A percentile compares a stretch with the other conserved stretches of the same genome.
Evolutionary conservation across 1,140 invertebrate genomes (phyloP).

Genomic region (Pogonomyrmex barbatus): DNA sequence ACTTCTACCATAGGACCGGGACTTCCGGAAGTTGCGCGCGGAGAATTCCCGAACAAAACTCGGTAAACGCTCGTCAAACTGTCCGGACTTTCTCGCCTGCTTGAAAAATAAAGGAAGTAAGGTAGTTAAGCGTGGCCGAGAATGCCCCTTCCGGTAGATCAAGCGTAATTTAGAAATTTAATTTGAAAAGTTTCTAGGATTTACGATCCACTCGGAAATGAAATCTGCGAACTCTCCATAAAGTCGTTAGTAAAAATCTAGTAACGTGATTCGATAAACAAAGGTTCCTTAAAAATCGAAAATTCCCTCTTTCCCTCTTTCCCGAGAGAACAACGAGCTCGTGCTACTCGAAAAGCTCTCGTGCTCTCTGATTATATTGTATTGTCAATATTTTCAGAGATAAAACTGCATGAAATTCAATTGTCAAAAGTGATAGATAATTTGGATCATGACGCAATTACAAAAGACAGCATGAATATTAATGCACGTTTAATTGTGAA

Average conservation of each 20-base stretch:
- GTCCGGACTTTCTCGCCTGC: conserved; percentile 45
- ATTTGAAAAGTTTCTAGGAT: conserved; percentile 76
- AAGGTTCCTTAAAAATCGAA: conserved; percentile 21
- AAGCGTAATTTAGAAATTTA: conserved; percentile 79
- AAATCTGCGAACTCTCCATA: conserved; percentile 70
- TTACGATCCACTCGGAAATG: conserved; percentile 72
- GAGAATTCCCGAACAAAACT: conserved; percentile 52
- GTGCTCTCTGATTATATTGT: background rate
- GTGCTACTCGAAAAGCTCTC: background rate
- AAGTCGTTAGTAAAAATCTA: conserved; percentile 56
- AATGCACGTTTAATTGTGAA: conserved; percentile 20
- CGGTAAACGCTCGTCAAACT: conserved; percentile 56
- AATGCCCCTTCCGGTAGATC: conserved; percentile 60
- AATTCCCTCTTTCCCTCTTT: background rate
- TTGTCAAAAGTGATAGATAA: conserved; percentile 13
- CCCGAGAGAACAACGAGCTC: too few species aligned
- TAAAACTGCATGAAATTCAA: background rate
- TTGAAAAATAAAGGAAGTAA: conserved; percentile 61
- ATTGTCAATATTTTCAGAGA: background rate
- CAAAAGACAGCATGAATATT: conserved; percentile 32
- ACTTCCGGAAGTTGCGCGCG: conserved; percentile 34
- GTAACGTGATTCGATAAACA: conserved; percentile 38
- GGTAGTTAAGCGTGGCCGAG: conserved; percentile 31
- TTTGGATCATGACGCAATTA: conserved; percentile 14
- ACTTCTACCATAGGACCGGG: conserved; percentile 8